Evolutionary conservation across 2,888 invertebrate genomes (phyloP).

Genomic region (Drosophila cognata): DNA sequence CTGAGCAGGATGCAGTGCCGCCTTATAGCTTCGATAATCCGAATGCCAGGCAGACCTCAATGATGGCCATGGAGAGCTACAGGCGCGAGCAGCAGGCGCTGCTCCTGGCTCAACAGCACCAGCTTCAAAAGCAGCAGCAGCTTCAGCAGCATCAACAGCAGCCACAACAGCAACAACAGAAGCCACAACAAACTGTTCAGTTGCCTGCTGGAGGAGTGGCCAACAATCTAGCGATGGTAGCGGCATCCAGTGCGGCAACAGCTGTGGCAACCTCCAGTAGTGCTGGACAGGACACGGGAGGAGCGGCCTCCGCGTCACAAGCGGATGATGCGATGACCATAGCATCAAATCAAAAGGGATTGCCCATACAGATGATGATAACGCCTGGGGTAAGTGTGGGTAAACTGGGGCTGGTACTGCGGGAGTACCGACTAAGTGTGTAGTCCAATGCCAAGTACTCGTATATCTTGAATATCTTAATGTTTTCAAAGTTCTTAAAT

Average conservation of each 20-base stretch:
- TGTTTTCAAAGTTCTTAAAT: conserved; percentile 78
- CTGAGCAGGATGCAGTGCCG: conserved; percentile 84
- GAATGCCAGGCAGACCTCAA: conserved; percentile 83
- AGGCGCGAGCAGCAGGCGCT: conserved; percentile 81
- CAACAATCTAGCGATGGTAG: conserved; percentile 72
- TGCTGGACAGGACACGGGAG: conserved; percentile 37
- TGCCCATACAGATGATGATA: conserved; percentile 85
- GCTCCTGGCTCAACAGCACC: conserved; percentile 66
- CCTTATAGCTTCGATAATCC: conserved; percentile 84
- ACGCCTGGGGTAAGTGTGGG: conserved; percentile 85
- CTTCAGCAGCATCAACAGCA: conserved; percentile 64
- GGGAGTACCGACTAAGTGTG: conserved; percentile 30
- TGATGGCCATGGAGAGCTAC: conserved; percentile 84
- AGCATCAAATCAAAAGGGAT: conserved; percentile 62
- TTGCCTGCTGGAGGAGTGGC: conserved; percentile 47
- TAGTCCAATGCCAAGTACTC: conserved; percentile 52
- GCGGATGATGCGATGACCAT: conserved; percentile 63
- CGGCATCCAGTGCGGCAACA: conserved; percentile 68
- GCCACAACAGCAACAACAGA: conserved; percentile 26
- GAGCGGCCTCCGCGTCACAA: conserved; percentile 40
- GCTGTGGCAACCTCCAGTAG: conserved; percentile 67
- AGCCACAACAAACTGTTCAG: conserved; percentile 22
- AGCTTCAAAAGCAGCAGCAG: conserved; percentile 64
- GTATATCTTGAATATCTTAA: conserved; percentile 77
- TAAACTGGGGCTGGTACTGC: conserved; percentile 18